A percentile compares a stretch with the other conserved stretches of the same genome.
Conservation (phyloP, 2,113 vertebrate genomes). For the Archilochus colubris region DNA sequence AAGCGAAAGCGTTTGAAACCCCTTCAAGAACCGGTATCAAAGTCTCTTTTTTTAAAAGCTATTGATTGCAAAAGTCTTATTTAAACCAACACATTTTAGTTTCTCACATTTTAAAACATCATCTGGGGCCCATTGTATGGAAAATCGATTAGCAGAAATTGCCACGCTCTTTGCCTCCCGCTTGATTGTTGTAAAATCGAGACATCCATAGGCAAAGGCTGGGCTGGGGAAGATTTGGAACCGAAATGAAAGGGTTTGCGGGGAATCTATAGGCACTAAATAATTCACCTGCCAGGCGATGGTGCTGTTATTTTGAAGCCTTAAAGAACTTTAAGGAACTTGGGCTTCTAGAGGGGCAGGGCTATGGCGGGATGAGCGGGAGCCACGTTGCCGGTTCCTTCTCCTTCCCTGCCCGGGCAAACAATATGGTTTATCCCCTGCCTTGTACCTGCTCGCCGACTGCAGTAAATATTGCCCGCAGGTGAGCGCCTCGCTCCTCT, state of each 20-base stretch:
- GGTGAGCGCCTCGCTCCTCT: not conserved
- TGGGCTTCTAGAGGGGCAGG: not conserved
- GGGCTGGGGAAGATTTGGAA: slow-evolving; percentile 59
- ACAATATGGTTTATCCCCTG: not conserved
- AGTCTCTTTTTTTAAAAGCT: slow-evolving; percentile 61
- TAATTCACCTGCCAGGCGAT: slow-evolving; percentile 66
- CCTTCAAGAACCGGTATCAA: slow-evolving; percentile 67
- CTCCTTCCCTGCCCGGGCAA: not conserved
- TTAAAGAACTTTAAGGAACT: slow-evolving; percentile 60
- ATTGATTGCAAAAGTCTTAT: slow-evolving; percentile 75
- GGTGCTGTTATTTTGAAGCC: slow-evolving; percentile 38
- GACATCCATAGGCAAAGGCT: slow-evolving; percentile 65
- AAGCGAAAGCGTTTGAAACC: slow-evolving; percentile 56
- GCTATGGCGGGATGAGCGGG: not conserved
- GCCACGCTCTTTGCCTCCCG: slow-evolving; percentile 72
- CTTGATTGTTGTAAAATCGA: slow-evolving; percentile 76
- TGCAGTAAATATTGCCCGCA: not conserved
- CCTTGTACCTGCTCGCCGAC: not conserved
- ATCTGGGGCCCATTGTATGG: slow-evolving; percentile 75
- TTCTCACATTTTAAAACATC: slow-evolving; percentile 77
- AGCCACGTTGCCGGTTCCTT: not conserved
- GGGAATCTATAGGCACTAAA: slow-evolving; percentile 57
- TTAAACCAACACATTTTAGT: slow-evolving; percentile 76
- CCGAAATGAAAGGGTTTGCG: slow-evolving; percentile 51
- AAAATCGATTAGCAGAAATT: slow-evolving; percentile 76